A percentile compares a stretch with the other conserved stretches of the same genome.
Evolutionary conservation across 2,797 vertebrate genomes (phyloP).

Genomic region (Macropodus opercularis): DNA sequence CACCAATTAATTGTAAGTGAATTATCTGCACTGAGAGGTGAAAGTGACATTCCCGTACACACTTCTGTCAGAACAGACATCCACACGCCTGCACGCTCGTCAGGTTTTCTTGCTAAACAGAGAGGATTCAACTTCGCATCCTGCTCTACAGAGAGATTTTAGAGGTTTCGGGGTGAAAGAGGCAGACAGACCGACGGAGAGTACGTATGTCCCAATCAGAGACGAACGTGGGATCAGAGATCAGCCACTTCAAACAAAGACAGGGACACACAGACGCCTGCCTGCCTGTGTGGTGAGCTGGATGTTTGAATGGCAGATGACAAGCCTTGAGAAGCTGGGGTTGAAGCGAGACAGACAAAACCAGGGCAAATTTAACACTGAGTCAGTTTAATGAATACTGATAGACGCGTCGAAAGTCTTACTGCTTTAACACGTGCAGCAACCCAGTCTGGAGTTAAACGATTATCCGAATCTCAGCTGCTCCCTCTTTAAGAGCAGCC

Average conservation of each 20-base stretch:
- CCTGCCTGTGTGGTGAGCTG: slow-evolving; percentile 46
- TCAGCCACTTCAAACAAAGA: slow-evolving; percentile 82
- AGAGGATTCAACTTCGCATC: slow-evolving; percentile 16
- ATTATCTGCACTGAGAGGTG: slow-evolving; percentile 38
- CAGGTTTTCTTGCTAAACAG: slow-evolving; percentile 19
- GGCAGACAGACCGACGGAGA: slow-evolving; percentile 21
- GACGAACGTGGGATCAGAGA: slow-evolving; percentile 77
- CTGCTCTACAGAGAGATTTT: slow-evolving; percentile 7
- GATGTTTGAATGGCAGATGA: slow-evolving; percentile 53
- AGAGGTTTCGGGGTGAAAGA: slow-evolving; percentile 11
- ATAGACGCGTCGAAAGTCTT: slow-evolving; percentile 8
- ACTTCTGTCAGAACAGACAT: slow-evolving; percentile 1
- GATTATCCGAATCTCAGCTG: slow-evolving; percentile 4
- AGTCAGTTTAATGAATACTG: slow-evolving; percentile 24
- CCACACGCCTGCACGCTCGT: background rate
- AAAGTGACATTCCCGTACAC: slow-evolving; percentile 12
- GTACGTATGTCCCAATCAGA: slow-evolving; percentile 62
- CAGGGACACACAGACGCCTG: slow-evolving; percentile 78
- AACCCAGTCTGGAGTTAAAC: slow-evolving; percentile 15
- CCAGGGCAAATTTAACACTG: slow-evolving; percentile 10
- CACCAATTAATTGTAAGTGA: slow-evolving; percentile 47
- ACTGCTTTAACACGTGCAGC: slow-evolving; percentile 4
- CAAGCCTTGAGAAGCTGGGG: slow-evolving; percentile 18
- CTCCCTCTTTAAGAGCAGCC: slow-evolving; percentile 9
- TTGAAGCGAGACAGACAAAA: slow-evolving; percentile 22